Conservation (phyloP, 2,888 invertebrate species). For the Oscheius onirici region DNA sequence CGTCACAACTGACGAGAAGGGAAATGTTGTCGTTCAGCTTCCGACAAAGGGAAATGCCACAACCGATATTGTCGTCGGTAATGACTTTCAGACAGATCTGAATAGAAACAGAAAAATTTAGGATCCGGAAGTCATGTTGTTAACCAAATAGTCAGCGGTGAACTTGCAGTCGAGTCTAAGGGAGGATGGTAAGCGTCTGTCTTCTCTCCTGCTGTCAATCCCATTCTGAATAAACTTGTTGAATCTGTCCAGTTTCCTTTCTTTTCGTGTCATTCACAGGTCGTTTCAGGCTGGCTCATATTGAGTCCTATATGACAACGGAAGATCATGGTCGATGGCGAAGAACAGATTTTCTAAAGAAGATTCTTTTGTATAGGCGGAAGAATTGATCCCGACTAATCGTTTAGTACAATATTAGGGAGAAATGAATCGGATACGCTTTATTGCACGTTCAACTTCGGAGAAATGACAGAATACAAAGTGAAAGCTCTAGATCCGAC, state of each 20-base stretch:
- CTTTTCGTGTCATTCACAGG: neutral
- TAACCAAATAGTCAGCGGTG: slow-evolving; percentile 10
- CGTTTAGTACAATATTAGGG: neutral
- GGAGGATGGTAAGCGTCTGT: slow-evolving; percentile 21
- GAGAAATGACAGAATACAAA: neutral
- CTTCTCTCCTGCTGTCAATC: neutral
- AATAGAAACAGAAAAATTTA: neutral
- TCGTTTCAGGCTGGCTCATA: neutral
- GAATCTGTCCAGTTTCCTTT: neutral
- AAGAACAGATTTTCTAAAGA: neutral
- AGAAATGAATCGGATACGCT: neutral
- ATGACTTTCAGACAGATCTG: neutral
- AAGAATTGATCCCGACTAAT: neutral
- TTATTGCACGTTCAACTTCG: neutral
- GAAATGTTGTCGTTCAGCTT: slow-evolving; percentile 18
- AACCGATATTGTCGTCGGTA: slow-evolving; percentile 18
- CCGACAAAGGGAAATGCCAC: slow-evolving; percentile 6
- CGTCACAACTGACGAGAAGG: slow-evolving; percentile 1
- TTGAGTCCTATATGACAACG: too few relatives aligned
- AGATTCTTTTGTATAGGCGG: neutral
- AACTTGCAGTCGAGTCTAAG: slow-evolving; percentile 19
- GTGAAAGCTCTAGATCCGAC: neutral
- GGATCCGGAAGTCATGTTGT: slow-evolving; percentile 7
- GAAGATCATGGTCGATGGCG: neutral
- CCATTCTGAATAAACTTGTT: slow-evolving; percentile 13